Percentiles rank a stretch among this genome's conserved stretches.
Conservation (phyloP, 2,797 vertebrate genomes). For the Gallirallus australis region DNA sequence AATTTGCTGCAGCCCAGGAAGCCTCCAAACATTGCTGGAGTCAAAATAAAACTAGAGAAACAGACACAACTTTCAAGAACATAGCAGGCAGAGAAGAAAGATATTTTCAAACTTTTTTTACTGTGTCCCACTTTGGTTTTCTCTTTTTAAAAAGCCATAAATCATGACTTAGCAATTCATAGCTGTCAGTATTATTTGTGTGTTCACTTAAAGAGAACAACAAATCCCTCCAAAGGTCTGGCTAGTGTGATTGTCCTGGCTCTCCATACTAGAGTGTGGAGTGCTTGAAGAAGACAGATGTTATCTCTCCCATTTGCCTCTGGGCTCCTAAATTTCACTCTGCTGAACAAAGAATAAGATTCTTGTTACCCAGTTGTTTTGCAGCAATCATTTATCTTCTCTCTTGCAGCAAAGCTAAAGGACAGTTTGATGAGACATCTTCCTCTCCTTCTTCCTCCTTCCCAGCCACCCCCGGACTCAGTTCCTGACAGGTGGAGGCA, state of each 20-base stretch:
- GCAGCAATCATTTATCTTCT: not conserved
- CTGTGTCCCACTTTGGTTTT: not conserved
- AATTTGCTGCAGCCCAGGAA: not conserved
- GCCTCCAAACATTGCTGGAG: not conserved
- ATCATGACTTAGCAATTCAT: not conserved
- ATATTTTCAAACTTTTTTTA: not conserved
- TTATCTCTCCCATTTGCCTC: not conserved
- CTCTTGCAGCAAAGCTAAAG: not conserved
- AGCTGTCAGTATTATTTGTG: not conserved
- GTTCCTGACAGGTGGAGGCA: not conserved
- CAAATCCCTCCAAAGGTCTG: not conserved
- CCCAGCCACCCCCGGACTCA: rapidly evolving
- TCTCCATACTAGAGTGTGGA: not conserved
- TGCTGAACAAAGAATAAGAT: slow-evolving; percentile 22
- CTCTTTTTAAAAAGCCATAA: not conserved
- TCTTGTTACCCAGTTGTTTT: not conserved
- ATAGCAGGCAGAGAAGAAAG: not conserved
- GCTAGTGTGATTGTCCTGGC: not conserved
- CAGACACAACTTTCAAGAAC: not conserved
- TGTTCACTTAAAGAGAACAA: not conserved
- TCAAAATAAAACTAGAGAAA: not conserved
- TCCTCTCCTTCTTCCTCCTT: not conserved
- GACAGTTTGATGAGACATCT: not conserved
- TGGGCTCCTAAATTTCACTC: not conserved
- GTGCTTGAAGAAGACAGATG: not conserved